phyloP scores from a whole-genome alignment of 2,113 vertebrate genomes.

The cattle (Bos taurus) region ARS-UCD2.0 NC_037336.1:53011001-53011500 shows the following conservation, averaged over 20 bases:
- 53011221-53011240: neutral
- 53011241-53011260: neutral
- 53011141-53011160: neutral
- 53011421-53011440: neutral
- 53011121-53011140: neutral
- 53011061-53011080: neutral
- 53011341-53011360: neutral
- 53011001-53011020: neutral
- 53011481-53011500: neutral
- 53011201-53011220: neutral
- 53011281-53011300: neutral
- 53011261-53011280: neutral
- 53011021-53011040: neutral
- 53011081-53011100: neutral
- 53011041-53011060: neutral
- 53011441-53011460: neutral
- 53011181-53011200: neutral
- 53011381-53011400: neutral
- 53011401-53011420: neutral
- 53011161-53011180: neutral
- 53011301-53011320: neutral
- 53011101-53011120: neutral
- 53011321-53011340: neutral
- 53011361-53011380: neutral
- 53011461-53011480: neutral